A percentile compares a stretch with the other conserved stretches of the same genome.
Conservation (phyloP, 2,797 vertebrate species). For the Chiloscyllium punctatum region DNA sequence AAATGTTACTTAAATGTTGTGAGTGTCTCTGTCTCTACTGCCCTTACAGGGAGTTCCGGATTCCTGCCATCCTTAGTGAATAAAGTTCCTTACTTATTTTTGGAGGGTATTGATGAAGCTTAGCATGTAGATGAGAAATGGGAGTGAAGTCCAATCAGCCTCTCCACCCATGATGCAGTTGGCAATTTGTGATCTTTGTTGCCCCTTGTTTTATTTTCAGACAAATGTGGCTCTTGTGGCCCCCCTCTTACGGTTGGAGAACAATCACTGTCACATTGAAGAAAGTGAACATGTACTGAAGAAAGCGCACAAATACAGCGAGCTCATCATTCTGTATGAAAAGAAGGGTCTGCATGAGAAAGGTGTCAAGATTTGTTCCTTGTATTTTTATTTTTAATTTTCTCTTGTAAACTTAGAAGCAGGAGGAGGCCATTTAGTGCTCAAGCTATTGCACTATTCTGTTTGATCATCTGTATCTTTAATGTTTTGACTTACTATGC, state of each 20-base stretch:
- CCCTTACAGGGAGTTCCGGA: too few species aligned
- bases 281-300: constrained; percentile 96
- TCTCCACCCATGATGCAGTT: not conserved
- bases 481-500: not conserved
- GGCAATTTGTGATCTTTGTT: not conserved
- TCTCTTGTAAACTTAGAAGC: not conserved
- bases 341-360: constrained; percentile 96
- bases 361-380: constrained; percentile 57
- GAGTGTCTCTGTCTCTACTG: too few species aligned
- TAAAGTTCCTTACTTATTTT: not conserved
- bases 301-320: constrained; percentile 96
- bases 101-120: not conserved
- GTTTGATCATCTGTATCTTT: not conserved
- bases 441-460: not conserved
- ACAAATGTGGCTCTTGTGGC: constrained; percentile 94
- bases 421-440: not conserved
- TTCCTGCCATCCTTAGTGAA: too few species aligned
- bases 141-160: not conserved
- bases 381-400: not conserved
- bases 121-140: not conserved
- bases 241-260: constrained; percentile 87
- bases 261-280: constrained; percentile 97
- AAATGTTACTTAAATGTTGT: too few species aligned
- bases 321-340: constrained; percentile 96
- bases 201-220: constrained; percentile 52